These are phyloP conservation scores for Andricus quercusramuli DNA, from an alignment of 2,888 invertebrate species.

Conservation along the genomic window DNA sequence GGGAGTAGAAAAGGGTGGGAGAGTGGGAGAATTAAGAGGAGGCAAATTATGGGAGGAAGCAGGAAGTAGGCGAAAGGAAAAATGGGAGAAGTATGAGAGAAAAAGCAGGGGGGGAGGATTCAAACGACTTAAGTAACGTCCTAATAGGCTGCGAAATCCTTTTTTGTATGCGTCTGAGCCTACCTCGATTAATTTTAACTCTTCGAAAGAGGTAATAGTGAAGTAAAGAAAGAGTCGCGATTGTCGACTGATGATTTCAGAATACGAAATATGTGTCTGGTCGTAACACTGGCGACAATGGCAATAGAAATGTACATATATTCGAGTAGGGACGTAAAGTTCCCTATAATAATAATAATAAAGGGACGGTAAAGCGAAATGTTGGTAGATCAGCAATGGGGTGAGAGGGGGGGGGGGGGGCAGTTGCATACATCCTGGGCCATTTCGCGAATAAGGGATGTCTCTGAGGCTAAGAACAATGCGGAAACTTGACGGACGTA, in stretches of 20 bases:
- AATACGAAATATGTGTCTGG: not conserved
- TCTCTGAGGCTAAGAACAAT: slow-evolving; percentile 60
- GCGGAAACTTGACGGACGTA: slow-evolving; percentile 60
- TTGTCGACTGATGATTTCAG: not conserved
- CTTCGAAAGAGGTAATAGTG: not conserved
- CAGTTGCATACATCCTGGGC: slow-evolving; percentile 6
- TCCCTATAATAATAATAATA: slow-evolving; percentile 13
- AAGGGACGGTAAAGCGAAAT: not conserved
- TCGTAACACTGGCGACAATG: slow-evolving; percentile 28
- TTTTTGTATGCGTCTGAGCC: too few relatives aligned
- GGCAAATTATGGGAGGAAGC: too few relatives aligned
- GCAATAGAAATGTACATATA: slow-evolving; percentile 33
- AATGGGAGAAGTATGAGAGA: too few relatives aligned
- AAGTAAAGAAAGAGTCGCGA: not conserved
- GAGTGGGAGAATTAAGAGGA: too few relatives aligned
- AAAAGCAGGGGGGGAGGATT: too few relatives aligned
- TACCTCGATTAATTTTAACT: not conserved
- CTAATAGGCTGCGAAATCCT: too few relatives aligned
- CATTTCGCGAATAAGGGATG: slow-evolving; percentile 12
- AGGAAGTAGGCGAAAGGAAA: too few relatives aligned
- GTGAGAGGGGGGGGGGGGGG: not conserved
- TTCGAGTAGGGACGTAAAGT: slow-evolving; percentile 24
- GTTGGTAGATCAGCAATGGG: not conserved
- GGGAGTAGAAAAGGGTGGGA: too few relatives aligned
- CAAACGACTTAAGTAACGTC: too few relatives aligned